Evolutionary conservation across 2,113 vertebrate species (phyloP), one percentile per base, ranked within the genome.

Genomic region (Pterocles burchelli): DNA sequence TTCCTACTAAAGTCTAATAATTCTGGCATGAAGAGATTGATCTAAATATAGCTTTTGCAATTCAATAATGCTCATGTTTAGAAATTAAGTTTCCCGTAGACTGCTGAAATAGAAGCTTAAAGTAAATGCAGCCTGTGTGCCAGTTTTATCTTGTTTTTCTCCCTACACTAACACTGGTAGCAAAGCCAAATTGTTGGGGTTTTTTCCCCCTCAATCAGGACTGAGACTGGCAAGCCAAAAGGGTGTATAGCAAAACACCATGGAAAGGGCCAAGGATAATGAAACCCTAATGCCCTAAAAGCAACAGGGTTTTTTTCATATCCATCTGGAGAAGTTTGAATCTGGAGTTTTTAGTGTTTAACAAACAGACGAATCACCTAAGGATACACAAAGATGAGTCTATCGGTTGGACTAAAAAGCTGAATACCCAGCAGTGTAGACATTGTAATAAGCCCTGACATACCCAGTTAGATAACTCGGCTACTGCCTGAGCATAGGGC

Each of bases 1-100:
- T 91, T 81, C 33, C 36, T 57, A 36, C 34, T 61, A 63, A 84
- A 81, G 31, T 26, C 33, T 74, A 72, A 74, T 81, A 90, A 90
- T 84, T 88, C 90, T 89, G 73, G 48, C 65, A 86, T 33, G 24
- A 92, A 75, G 31, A 1, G 2, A 67, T n/a, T 75, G 43, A 86
- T 58, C 57, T 90, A 90, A 88, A 93, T 72, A 90, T 20, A 77
- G 55, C 11, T 88, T 77, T 52, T 71, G 33, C 49, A 72, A 77
- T 90, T 86, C 45, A 90, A 49, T 84, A 81, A 49, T 10, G 19
- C 86, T 94, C 71, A 71, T 59, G 19, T 49, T 92, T 67, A 78
- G 79, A 93, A 88, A 93, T 91, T 41, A 76, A 65, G 28, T 73
- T 94, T 93, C 75, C 65, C 38, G 33, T 70, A 85, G 49, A 26